phyloP scores from a whole-genome alignment of 2,888 invertebrate species.

The Mycalesis mineus region DNA sequence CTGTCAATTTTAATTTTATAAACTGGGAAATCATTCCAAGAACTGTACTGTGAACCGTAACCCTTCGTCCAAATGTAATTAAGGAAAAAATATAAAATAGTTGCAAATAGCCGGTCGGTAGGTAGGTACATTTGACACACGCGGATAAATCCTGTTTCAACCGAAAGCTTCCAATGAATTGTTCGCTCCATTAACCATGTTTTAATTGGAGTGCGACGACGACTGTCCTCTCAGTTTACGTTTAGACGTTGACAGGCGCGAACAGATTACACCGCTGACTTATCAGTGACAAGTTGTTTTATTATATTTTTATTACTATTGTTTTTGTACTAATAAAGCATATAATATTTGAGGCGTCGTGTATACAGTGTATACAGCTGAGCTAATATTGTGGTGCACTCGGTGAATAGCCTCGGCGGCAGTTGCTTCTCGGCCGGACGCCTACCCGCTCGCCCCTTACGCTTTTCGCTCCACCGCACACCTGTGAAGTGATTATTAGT shows the following conservation, averaged over 20 bases:
- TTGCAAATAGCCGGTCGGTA: conserved; percentile 14
- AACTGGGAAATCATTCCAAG: neutral
- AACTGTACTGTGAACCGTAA: neutral
- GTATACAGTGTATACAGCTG: conserved; percentile 16
- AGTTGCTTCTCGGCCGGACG: conserved; percentile 64
- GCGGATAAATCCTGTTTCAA: conserved; percentile 74
- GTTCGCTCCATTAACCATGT: conserved; percentile 57
- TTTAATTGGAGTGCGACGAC: conserved; percentile 58
- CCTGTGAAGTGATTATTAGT: conserved; percentile 36
- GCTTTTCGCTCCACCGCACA: conserved; percentile 29
- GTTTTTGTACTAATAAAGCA: neutral
- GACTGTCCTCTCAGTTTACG: conserved; percentile 50
- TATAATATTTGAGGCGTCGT: conserved; percentile 7
- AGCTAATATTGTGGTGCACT: conserved; percentile 21
- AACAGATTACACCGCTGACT: conserved; percentile 26
- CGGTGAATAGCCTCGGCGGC: conserved; percentile 32
- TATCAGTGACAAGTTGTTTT: neutral
- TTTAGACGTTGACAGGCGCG: conserved; percentile 40
- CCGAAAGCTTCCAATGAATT: conserved; percentile 59
- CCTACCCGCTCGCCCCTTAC: conserved; percentile 56
- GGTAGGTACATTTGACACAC: conserved; percentile 35
- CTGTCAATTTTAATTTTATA: too few species aligned
- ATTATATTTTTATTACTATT: conserved; percentile 5
- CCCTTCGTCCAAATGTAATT: neutral
- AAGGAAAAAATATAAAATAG: conserved; percentile 8